These are phyloP conservation scores for Myxocyprinus asiaticus DNA, from an alignment of 2,113 vertebrate genomes.

Conservation along the genomic window DNA sequence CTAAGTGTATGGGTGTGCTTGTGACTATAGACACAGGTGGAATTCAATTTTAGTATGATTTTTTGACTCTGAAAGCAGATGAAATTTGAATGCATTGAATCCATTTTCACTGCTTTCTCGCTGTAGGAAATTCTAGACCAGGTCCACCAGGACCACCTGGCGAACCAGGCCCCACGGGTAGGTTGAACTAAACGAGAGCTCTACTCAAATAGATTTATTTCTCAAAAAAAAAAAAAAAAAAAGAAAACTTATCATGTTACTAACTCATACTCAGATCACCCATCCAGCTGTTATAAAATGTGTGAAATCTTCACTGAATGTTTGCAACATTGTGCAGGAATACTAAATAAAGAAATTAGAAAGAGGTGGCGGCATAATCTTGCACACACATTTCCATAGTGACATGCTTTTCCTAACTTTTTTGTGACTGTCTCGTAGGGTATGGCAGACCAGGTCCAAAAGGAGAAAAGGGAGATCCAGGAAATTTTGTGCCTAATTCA, in stretches of 20 bases:
- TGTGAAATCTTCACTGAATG: neutral
- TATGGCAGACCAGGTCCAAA: slow-evolving; percentile 84
- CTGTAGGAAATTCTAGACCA: slow-evolving; percentile 68
- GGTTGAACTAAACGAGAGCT: too few species aligned
- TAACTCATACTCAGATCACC: too few species aligned
- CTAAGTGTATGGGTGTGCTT: too few species aligned
- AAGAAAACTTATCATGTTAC: too few species aligned
- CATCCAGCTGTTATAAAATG: too few species aligned
- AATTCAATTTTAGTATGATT: too few species aligned
- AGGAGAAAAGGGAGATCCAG: slow-evolving; percentile 81
- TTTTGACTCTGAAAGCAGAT: too few species aligned
- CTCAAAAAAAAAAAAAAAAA: too few species aligned
- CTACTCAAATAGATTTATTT: too few species aligned
- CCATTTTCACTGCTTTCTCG: neutral
- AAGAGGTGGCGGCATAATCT: neutral
- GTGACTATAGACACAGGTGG: neutral
- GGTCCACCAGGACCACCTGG: slow-evolving; percentile 80
- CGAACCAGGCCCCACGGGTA: slow-evolving; percentile 67
- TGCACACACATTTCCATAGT: neutral
- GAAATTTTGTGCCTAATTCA: slow-evolving; percentile 76
- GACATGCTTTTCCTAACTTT: neutral
- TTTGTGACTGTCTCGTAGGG: slow-evolving; percentile 67
- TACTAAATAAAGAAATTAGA: neutral
- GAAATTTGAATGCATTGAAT: neutral
- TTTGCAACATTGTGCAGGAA: too few species aligned